These are phyloP conservation scores for Synanthedon formicaeformis DNA, from an alignment of 2,888 invertebrate species.

Conservation along the genomic window DNA sequence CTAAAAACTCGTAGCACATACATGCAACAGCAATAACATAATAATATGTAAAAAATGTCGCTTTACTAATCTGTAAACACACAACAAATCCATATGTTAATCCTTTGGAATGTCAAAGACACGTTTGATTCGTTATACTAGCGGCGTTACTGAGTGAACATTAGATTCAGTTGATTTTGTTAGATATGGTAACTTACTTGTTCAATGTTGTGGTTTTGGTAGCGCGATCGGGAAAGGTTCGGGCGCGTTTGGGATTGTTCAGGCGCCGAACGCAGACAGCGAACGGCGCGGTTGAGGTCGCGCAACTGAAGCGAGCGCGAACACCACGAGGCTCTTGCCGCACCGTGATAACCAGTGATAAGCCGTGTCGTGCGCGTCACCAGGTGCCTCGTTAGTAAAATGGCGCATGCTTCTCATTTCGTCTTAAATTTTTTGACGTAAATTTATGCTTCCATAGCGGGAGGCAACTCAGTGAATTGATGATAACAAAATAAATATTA, in stretches of 20 bases:
- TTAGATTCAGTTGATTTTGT: background rate
- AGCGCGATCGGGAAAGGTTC: background rate
- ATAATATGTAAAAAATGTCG: slow-evolving; percentile 7
- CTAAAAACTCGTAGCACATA: slow-evolving; percentile 12
- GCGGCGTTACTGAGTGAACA: background rate
- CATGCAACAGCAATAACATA: slow-evolving; percentile 11
- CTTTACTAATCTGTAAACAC: slow-evolving; percentile 5
- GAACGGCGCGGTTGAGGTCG: slow-evolving; percentile 40
- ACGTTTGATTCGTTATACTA: background rate
- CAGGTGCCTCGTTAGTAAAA: slow-evolving; percentile 13
- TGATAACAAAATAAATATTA: no score
- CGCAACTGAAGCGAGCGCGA: slow-evolving; percentile 35
- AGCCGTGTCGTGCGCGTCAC: slow-evolving; percentile 20
- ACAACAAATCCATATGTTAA: slow-evolving; percentile 6
- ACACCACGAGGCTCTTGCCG: slow-evolving; percentile 33
- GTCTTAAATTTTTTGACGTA: no score
- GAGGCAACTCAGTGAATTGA: no score
- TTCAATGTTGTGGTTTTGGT: background rate
- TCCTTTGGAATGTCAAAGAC: slow-evolving; percentile 1
- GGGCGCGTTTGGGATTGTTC: slow-evolving; percentile 14
- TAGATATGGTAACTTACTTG: background rate
- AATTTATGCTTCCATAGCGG: no score
- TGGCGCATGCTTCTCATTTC: slow-evolving; percentile 3
- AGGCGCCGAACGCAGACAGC: slow-evolving; percentile 22
- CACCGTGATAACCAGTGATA: slow-evolving; percentile 56